Conservation (phyloP, 2,888 invertebrate genomes). For the Callyntrura sp. region DNA sequence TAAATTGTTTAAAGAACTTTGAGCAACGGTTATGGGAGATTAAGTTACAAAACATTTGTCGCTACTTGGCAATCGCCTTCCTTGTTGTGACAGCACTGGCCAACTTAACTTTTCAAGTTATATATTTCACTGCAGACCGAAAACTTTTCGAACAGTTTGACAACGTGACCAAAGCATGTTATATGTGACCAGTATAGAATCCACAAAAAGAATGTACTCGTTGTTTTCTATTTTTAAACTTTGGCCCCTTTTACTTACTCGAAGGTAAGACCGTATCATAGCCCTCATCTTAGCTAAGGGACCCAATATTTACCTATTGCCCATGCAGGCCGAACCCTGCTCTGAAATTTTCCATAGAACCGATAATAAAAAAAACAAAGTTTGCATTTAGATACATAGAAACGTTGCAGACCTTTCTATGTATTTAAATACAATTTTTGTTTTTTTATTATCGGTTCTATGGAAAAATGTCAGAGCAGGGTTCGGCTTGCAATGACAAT, state of each 20-base stretch:
- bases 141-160: not conserved
- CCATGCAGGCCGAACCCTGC: too few relatives aligned
- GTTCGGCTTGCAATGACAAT: too few relatives aligned
- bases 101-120: conserved; percentile 60
- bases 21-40: conserved; percentile 92
- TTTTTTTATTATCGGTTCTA: not conserved
- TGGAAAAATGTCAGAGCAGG: too few relatives aligned
- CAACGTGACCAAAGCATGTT: not conserved
- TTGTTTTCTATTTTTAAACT: not conserved
- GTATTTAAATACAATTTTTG: too few relatives aligned
- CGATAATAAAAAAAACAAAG: too few relatives aligned
- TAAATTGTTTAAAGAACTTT: conserved; percentile 91
- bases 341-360: too few relatives aligned
- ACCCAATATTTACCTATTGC: too few relatives aligned
- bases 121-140: conserved; percentile 41
- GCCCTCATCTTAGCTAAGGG: too few relatives aligned
- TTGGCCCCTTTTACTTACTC: too few relatives aligned
- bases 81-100: conserved; percentile 3
- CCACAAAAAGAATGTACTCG: not conserved
- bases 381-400: too few relatives aligned
- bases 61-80: conserved; percentile 37
- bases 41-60: not conserved
- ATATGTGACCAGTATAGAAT: not conserved
- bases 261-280: too few relatives aligned
- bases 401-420: too few relatives aligned